Percentiles rank a stretch among this genome's conserved stretches.
Conservation (phyloP, 2,888 invertebrate genomes). For the Nysson spinosus region DNA sequence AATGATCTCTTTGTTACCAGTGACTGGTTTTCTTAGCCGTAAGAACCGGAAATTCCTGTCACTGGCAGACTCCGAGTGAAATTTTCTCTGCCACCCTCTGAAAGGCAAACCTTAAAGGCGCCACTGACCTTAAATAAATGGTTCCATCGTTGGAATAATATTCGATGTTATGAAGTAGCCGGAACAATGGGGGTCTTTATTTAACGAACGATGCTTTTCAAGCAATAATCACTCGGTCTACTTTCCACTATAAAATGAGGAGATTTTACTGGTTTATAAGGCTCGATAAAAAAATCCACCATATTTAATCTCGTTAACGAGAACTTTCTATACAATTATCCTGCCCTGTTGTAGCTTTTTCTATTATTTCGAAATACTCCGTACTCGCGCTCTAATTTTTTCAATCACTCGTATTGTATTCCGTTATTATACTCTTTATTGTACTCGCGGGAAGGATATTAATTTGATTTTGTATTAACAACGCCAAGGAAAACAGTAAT, state of each 20-base stretch:
- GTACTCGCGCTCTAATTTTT: too few species aligned
- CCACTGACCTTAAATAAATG: slow-evolving; percentile 1
- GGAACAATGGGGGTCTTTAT: not conserved
- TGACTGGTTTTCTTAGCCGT: not conserved
- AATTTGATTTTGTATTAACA: too few species aligned
- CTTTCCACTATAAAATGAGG: not conserved
- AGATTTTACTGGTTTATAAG: not conserved
- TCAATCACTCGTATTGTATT: too few species aligned
- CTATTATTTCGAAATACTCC: not conserved
- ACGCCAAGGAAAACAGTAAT: too few species aligned
- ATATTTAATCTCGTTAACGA: too few species aligned
- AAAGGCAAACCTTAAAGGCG: not conserved
- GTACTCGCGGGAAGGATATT: too few species aligned
- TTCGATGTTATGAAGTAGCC: slow-evolving; percentile 5
- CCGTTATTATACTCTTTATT: too few species aligned
- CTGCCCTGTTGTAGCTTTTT: too few species aligned
- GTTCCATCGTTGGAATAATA: slow-evolving; percentile 14
- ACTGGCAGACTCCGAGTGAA: slow-evolving; percentile 1
- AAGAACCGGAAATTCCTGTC: slow-evolving; percentile 21
- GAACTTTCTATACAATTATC: too few species aligned
- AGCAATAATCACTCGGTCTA: not conserved
- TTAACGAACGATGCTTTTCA: not conserved
- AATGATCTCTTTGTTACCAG: slow-evolving; percentile 8
- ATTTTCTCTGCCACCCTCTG: not conserved
- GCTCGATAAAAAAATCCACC: too few species aligned